Conservation (phyloP, 2,113 vertebrate genomes). For the Myrmophylax atrothorax region DNA sequence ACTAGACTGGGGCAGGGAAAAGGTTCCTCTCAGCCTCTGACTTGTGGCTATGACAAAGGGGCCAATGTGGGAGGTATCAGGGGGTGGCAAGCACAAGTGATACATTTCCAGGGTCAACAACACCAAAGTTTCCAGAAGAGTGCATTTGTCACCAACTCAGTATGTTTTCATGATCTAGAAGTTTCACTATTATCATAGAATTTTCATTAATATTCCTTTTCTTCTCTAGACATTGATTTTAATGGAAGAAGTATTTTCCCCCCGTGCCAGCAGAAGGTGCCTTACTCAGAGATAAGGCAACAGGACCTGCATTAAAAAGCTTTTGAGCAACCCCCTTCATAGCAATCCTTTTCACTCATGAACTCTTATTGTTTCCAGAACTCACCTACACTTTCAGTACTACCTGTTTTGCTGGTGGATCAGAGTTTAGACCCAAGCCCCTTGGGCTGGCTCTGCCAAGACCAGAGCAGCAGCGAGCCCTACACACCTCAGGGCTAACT, state of each 20-base stretch:
- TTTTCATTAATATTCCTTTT: not conserved
- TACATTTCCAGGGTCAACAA: not conserved
- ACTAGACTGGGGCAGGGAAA: not conserved
- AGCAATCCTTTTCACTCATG: not conserved
- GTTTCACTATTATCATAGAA: not conserved
- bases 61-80: not conserved
- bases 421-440: not conserved
- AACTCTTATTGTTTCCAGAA: not conserved
- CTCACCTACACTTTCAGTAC: not conserved
- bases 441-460: not conserved
- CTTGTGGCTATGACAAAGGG: not conserved
- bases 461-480: not conserved
- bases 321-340: not conserved
- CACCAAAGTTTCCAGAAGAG: not conserved
- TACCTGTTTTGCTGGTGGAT: not conserved
- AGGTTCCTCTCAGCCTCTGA: not conserved
- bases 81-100: not conserved
- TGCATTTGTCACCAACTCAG: not conserved
- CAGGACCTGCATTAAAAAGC: not conserved
- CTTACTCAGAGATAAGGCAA: not conserved
- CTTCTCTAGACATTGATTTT: not conserved
- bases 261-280: not conserved
- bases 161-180: not conserved
- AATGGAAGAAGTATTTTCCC: not conserved
- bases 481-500: not conserved